phyloP scores from a whole-genome alignment of 2,113 vertebrate species.

The Myiozetetes cayanensis region DNA sequence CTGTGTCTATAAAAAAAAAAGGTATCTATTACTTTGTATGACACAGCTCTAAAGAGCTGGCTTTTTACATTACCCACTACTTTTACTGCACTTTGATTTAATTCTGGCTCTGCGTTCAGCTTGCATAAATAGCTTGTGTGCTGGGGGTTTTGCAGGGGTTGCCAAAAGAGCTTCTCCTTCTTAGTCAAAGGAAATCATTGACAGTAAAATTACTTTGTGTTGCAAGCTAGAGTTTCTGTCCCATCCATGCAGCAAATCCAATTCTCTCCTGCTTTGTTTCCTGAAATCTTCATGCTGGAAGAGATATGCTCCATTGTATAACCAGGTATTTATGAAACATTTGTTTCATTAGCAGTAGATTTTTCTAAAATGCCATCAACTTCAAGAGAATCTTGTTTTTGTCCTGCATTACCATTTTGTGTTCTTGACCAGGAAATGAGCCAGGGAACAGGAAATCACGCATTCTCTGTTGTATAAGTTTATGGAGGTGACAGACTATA shows the following conservation, averaged over 20 bases:
- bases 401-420: background rate
- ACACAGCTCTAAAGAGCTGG: background rate
- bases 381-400: background rate
- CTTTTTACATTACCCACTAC: background rate
- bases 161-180: background rate
- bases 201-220: background rate
- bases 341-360: background rate
- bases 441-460: background rate
- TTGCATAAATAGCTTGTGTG: background rate
- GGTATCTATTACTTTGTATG: background rate
- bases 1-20: background rate
- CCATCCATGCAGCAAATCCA: background rate
- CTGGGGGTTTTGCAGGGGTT: background rate
- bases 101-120: background rate
- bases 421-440: background rate
- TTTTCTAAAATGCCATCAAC: background rate
- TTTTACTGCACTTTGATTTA: background rate
- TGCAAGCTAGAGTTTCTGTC: background rate
- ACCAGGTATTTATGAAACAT: background rate
- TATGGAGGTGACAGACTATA: background rate
- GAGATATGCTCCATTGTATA: background rate
- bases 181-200: conserved; percentile 4
- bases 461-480: background rate
- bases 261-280: background rate
- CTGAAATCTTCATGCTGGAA: background rate